Evolutionary conservation across 2,113 vertebrate genomes (phyloP), one percentile per base, ranked within the genome.

Genomic region (Prunella himalayana): DNA sequence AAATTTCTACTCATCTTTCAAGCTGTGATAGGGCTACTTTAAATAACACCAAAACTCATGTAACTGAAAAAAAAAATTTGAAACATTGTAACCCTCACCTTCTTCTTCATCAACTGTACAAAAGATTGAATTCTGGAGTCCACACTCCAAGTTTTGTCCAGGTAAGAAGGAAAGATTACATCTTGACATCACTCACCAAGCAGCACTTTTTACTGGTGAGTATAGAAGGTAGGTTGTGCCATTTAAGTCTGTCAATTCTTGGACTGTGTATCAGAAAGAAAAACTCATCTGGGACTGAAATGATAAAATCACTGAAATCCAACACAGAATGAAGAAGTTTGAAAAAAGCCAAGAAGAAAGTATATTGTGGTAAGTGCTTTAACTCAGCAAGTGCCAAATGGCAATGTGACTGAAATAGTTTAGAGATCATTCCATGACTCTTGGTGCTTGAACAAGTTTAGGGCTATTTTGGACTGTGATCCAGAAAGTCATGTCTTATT

Each of bases 21-120:
- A 71, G n/a, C 27, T 76, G 11, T 23, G 17, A 42, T 30, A 44
- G 27, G 76, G 14, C 10, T 72, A 42, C 18, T 71, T 66, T 35
- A 57, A 65, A 21, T 61, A 65, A 8, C 0, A 1, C 15, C 16
- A 7, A 47, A 33, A 31, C 10, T 5, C 23, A 57, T 0, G 0
- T 33, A 82, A 39, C 7, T 33, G 22, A 10, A 73, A 77, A 22
- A 57, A 47, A 51, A 14, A 42, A 39, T 1, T 0, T 3, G 7
- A 57, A 77, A 44, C 11, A 11, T 18, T 45, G 4, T 25, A 56
- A 47, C 12, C 12, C 9, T 37, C 41, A 54, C 4, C 16, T 63
- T 60, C 30, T 4, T 39, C 30, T 49, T 8, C 31, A 61, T 47
- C 83, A 59, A 24, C 28, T 77, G 28, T 49, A 73, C 10, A 57